Base-by-base conservation (phyloP, 2,797 vertebrate genomes). In the Hozukius guyotensis region DNA sequence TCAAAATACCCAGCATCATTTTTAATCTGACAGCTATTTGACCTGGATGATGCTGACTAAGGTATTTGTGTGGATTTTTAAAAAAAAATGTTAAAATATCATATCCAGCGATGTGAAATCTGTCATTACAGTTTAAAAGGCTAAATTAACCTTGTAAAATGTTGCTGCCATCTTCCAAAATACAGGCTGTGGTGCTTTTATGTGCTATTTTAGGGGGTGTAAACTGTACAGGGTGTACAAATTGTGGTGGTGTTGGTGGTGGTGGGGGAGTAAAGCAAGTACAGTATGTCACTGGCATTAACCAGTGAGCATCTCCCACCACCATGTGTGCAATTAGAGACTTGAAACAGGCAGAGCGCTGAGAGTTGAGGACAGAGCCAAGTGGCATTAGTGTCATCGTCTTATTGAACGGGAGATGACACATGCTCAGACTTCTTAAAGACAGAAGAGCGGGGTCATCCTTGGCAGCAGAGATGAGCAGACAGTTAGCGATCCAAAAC, bases 1-100 rank as follows among this genome's bases (percentile, higher is more conserved):
- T 82, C 72, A 75, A 75, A 84, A 75, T 69, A 75, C 56, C 20
- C 27, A 64, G n/a, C 60, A 72, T 80, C 9, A 60, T 60, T 55
- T 81, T 77, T 66, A 82, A 81, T 82, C 75, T 59, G 72, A 70
- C 63, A 83, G 72, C 42, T 62, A 31, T 85, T 77, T 53, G 29
- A 75, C 78, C 63, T 70, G 22, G 71, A 68, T 62, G 42, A 6
- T 24, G 29, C 59, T 72, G 38, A 53, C 3, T 3, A 59, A 64
- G 25, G 38, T 32, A 62, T 80, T 49, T 53, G 27, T 77, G 38
- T 34, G 49, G n/a, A 22, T 59, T 63, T 67, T 67, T 3, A 3
- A 42, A 6, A 8, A 18, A 52, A 27, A 74, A 60, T 71, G 13
- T 32, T 25, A 16, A 8, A 73, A 38, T n/a, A 64, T 69, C 20